Base-by-base conservation (phyloP, 2,797 vertebrate genomes). In the Chaunax sp. region DNA sequence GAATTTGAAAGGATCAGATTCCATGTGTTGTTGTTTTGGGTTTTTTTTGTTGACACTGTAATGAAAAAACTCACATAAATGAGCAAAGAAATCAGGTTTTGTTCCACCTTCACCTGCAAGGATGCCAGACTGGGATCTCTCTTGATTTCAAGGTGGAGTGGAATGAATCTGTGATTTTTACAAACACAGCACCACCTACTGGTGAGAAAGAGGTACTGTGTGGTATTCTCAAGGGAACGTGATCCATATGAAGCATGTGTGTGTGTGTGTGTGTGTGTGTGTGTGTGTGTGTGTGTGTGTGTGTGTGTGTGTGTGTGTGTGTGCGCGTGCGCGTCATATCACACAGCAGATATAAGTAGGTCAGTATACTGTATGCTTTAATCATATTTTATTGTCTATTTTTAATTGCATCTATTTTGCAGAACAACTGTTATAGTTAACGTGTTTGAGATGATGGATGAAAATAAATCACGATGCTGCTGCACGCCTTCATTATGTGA, bases 121-220 rank as follows among this genome's bases (percentile, higher is more conserved):
- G 14, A 37, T 6, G 1, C 53, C 18, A 25, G 12, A 23, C 13
- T 6, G 4, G 2, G 3, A 41, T 6, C 33, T 56, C 13, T 13
- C n/a, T 9, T 35, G 13, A 49, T 25, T 28, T 62, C n/a, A n/a
- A 25, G 13, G 11, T 23, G 25, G 3, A 33, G 14, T 11, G 13
- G 2, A 0, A 0, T 18, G n/a, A 51, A 3, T 2, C 26, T 40
- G 22, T 15, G 3, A 52, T 45, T 50, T 54, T 1, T 65, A 5
- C 16, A 38, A 0, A 37, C 6, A 44, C 44, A 71, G 16, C 58
- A 25, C 55, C 76, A 44, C 43, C 81, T 84, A 12, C 25, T 78
- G 86, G 64, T 4, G 20, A 0, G 0, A 2, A 9, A 2, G 2
- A 37, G 18, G 30, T 26, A 77, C 22, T 77, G 37, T 3, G 0